Evolutionary conservation across 2,888 invertebrate species (phyloP), one percentile per base, ranked within the genome.

Genomic region (Pyrrhia umbra): DNA sequence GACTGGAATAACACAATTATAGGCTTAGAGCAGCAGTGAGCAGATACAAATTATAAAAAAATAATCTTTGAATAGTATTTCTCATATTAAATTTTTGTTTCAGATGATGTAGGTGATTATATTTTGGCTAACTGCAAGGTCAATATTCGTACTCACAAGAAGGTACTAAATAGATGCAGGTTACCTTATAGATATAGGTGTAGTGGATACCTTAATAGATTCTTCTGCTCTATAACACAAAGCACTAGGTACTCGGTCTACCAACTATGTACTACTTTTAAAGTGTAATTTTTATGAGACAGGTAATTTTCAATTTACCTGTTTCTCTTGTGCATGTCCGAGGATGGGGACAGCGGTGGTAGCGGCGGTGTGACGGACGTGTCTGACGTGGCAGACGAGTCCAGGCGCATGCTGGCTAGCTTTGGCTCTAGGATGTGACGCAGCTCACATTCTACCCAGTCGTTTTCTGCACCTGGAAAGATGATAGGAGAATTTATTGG

Each of bases 371-470:
- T 97, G 82, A 97, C 96, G 0, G 97, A 97, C 93, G 96, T 90
- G 65, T 93, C 92, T 0, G 97, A 97, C 81, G 96, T 96, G 23
- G 95, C 96, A n/a, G 96, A 96, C 8, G 96, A 96, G 75, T 96
- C 95, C 57, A 96, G 89, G 37, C 96, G 92, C 87, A 96, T 88
- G 75, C 95, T 95, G n/a, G 97, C 96, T 55, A 97, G 91, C 86
- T 96, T 96, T 1, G 97, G 97, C 84, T 97, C 97, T 70, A 97
- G 88, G 82, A 97, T 97, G 87, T 97, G 97, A 16, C 97, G 95
- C 20, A 97, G 93, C 87, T 97, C 97, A 45, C 97, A 97, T 87
- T 97, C 97, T 9, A 97, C 97, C 97, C 97, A 97, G 89, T 97
- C 97, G 27, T 97, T 96, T 81, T 97, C 97, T 75, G 95, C 96